A percentile compares a stretch with the other conserved stretches of the same genome.
These are phyloP conservation scores for Uromys caudimaculatus DNA, from an alignment of 2,797 vertebrate genomes.

Conservation along the genomic window DNA sequence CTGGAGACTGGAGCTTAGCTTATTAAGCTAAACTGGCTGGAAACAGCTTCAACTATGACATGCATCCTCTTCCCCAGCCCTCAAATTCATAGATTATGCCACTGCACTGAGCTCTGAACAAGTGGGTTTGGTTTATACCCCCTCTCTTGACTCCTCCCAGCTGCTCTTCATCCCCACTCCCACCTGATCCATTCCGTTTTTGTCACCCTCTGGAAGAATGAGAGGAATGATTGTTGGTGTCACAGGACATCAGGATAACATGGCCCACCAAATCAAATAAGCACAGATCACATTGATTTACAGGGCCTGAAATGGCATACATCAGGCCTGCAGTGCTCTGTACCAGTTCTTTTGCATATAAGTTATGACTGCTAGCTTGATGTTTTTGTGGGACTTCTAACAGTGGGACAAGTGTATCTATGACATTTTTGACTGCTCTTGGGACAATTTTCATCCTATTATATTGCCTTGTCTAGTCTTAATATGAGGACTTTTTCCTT, in stretches of 20 bases:
- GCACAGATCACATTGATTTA: background rate
- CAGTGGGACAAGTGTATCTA: background rate
- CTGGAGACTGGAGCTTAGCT: background rate
- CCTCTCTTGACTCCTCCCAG: background rate
- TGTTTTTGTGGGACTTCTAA: background rate
- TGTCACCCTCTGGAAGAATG: background rate
- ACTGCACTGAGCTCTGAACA: background rate
- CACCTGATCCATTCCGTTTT: background rate
- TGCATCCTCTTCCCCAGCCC: background rate
- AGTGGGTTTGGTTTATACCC: background rate
- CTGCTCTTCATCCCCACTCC: background rate
- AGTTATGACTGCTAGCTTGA: background rate
- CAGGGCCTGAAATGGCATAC: background rate
- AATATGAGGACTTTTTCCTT: background rate
- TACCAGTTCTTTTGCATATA: background rate
- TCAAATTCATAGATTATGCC: background rate
- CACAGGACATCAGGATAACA: background rate
- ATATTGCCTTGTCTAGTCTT: background rate
- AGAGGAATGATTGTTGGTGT: background rate
- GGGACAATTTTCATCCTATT: background rate
- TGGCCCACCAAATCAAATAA: background rate
- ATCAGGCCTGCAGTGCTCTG: background rate
- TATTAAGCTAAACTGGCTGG: background rate
- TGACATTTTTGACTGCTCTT: background rate
- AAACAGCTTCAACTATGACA: background rate